Conservation (phyloP, 2,113 vertebrate species). For the western clawed frog (Xenopus tropicalis) region DNA sequence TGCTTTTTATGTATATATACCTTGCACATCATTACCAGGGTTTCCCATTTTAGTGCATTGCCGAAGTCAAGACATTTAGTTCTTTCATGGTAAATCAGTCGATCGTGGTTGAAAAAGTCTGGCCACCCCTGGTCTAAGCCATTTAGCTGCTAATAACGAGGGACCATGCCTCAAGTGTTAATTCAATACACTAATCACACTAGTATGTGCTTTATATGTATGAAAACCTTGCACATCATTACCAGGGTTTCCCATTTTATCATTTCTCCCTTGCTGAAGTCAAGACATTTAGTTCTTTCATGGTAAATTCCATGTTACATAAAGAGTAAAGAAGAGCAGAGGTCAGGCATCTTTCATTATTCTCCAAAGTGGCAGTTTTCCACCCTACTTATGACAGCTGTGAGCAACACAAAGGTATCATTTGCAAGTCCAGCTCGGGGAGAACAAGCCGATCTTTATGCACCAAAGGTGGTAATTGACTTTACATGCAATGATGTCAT, state of each 20-base stretch:
- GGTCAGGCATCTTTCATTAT: constrained; percentile 99
- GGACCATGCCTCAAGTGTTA: too few relatives aligned
- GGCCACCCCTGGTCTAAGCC: too few relatives aligned
- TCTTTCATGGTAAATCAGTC: too few relatives aligned
- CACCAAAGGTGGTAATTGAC: constrained; percentile 86
- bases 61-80: too few relatives aligned
- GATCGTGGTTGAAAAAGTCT: too few relatives aligned
- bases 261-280: constrained; percentile 54
- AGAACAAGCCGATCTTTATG: constrained; percentile 83
- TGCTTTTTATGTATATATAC: too few relatives aligned
- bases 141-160: too few relatives aligned
- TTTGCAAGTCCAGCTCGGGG: constrained; percentile 71
- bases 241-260: neutral
- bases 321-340: constrained; percentile 72
- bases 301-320: constrained; percentile 76
- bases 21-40: too few relatives aligned
- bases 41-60: too few relatives aligned
- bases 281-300: constrained; percentile 67
- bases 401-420: constrained; percentile 80
- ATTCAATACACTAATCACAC: too few relatives aligned
- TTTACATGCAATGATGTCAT: constrained; percentile 88
- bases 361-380: constrained; percentile 92
- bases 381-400: constrained; percentile 86
- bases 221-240: too few relatives aligned
- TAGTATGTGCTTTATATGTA: too few relatives aligned